Conservation (phyloP, 1,140 invertebrate species). For the Macrocentrus cingulum region DNA sequence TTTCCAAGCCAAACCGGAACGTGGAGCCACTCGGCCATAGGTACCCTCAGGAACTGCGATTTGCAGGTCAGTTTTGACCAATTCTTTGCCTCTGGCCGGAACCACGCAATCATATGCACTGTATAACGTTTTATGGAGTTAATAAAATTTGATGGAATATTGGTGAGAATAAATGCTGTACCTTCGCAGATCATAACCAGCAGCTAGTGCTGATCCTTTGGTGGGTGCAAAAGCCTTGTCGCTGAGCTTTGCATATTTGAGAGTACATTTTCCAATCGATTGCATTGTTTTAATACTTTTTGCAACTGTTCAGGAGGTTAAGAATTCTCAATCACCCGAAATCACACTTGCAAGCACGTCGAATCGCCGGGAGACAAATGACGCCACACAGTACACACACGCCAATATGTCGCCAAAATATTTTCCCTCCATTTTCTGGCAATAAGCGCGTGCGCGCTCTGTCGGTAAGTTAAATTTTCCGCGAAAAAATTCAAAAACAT, state of each 20-base stretch:
- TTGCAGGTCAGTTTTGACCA: slow-evolving; percentile 92
- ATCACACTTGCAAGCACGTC: too few relatives aligned
- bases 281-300: slow-evolving; percentile 24
- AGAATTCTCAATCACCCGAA: neutral
- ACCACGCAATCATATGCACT: slow-evolving; percentile 87
- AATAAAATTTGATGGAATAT: neutral
- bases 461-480: too few relatives aligned
- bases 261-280: slow-evolving; percentile 35
- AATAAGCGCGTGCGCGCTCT: too few relatives aligned
- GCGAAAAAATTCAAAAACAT: neutral
- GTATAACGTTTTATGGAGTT: slow-evolving; percentile 36
- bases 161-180: slow-evolving; percentile 20
- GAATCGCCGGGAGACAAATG: too few relatives aligned
- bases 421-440: too few relatives aligned
- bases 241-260: slow-evolving; percentile 77
- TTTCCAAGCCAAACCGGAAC: slow-evolving; percentile 94
- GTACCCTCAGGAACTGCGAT: slow-evolving; percentile 82
- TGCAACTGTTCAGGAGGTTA: neutral
- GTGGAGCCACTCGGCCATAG: slow-evolving; percentile 94
- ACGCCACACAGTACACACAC: too few relatives aligned
- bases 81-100: slow-evolving; percentile 78
- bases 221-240: slow-evolving; percentile 79
- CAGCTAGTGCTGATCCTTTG: slow-evolving; percentile 82
- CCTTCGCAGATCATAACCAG: slow-evolving; percentile 91
- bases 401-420: too few relatives aligned